Conservation (phyloP, 2,888 invertebrate species). For the Phorcus lineatus region DNA sequence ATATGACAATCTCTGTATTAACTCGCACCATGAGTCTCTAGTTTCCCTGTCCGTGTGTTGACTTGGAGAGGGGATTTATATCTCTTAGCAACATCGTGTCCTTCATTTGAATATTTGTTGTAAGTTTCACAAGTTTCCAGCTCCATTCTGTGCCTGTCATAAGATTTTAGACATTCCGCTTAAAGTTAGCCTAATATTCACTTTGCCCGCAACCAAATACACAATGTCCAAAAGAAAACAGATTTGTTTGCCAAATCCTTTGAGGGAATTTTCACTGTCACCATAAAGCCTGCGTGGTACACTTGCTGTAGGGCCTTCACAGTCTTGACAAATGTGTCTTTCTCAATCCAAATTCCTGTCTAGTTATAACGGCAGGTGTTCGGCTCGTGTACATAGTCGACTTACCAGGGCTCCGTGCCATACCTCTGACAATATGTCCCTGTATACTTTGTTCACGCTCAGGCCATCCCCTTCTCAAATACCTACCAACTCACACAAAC, state of each 20-base stretch:
- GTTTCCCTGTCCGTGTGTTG: background rate
- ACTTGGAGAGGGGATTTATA: background rate
- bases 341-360: constrained; percentile 20
- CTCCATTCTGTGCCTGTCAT: background rate
- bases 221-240: constrained; percentile 20
- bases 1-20: constrained; percentile 2
- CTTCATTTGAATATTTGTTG: constrained; percentile 18
- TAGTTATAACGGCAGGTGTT: constrained; percentile 11
- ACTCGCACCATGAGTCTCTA: background rate
- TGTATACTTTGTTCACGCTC: constrained; percentile 18
- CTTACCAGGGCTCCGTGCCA: background rate
- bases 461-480: constrained; percentile 13
- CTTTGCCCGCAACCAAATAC: constrained; percentile 10
- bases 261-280: constrained; percentile 9
- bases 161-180: background rate
- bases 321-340: constrained; percentile 15
- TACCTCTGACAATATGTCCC: background rate
- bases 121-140: background rate
- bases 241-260: constrained; percentile 21
- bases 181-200: background rate
- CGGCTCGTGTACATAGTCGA: background rate
- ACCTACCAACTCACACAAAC: constrained; percentile 1
- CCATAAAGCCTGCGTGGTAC: constrained; percentile 11
- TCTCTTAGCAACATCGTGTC: background rate
- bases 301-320: background rate